A percentile compares a stretch with the other conserved stretches of the same genome.
phyloP scores from a whole-genome alignment of 2,113 vertebrate species.

The Chloropsis cyanopogon region DNA sequence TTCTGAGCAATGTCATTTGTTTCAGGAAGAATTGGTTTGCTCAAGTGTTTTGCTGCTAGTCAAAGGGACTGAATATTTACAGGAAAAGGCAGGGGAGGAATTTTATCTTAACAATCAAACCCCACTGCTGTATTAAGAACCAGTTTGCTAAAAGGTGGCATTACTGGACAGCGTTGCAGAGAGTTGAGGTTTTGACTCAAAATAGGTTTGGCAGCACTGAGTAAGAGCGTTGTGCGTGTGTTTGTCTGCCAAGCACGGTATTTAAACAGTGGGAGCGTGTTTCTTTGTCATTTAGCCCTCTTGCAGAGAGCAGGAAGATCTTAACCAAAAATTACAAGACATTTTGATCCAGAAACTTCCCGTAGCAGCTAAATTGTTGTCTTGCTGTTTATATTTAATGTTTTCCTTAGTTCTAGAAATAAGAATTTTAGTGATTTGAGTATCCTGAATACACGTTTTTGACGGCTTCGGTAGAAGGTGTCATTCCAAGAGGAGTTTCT shows the following conservation, averaged over 20 bases:
- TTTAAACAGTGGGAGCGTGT: not conserved
- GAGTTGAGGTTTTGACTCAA: not conserved
- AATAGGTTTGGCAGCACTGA: not conserved
- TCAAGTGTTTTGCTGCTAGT: not conserved
- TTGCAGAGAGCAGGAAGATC: conserved; percentile 29
- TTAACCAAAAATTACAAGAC: not conserved
- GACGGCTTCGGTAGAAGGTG: fast-evolving
- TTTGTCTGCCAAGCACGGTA: conserved; percentile 3
- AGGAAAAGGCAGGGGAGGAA: not conserved
- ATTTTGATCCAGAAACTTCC: not conserved
- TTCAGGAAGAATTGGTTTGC: not conserved
- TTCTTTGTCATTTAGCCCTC: conserved; percentile 30
- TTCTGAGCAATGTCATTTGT: not conserved
- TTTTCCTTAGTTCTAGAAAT: not conserved
- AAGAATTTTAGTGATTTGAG: not conserved
- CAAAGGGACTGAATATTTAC: not conserved
- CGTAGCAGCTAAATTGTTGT: not conserved
- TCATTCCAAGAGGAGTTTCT: not conserved
- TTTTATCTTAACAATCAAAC: not conserved
- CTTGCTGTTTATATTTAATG: not conserved
- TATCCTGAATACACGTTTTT: not conserved
- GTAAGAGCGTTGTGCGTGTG: conserved; percentile 14
- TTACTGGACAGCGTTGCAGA: not conserved
- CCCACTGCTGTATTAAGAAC: not conserved
- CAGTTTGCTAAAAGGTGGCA: not conserved